Evolutionary conservation across 2,113 vertebrate genomes (phyloP).

Genomic region (Melospiza georgiana): DNA sequence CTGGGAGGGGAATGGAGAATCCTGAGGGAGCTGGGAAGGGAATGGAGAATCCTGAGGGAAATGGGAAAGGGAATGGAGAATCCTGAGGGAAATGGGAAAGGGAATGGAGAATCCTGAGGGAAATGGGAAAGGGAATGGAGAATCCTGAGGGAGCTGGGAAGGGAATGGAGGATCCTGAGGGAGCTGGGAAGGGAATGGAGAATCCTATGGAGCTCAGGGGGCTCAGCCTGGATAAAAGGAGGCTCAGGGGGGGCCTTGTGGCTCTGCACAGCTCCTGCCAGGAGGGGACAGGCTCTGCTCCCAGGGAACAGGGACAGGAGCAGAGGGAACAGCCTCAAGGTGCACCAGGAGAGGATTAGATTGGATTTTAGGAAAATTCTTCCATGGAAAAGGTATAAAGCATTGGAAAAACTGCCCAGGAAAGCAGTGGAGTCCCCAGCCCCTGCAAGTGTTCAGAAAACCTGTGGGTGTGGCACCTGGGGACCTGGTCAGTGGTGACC

Average conservation of each 20-base stretch:
- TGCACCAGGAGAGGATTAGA: not conserved
- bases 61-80: not conserved
- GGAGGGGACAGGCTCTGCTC: not conserved
- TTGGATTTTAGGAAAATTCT: not conserved
- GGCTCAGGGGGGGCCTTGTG: not conserved
- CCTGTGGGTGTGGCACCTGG: not conserved
- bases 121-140: too few species aligned
- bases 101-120: too few species aligned
- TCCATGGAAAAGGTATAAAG: not conserved
- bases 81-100: too few species aligned
- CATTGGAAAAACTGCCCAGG: not conserved
- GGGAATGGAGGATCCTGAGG: too few species aligned
- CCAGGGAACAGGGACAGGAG: not conserved
- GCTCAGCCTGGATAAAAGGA: not conserved
- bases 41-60: not conserved
- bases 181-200: not conserved
- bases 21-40: not conserved
- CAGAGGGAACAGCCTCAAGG: fast-evolving
- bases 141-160: not conserved
- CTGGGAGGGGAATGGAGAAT: not conserved
- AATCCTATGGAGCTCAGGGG: too few species aligned
- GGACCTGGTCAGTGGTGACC: not conserved
- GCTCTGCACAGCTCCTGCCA: not conserved
- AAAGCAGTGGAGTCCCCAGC: not conserved
- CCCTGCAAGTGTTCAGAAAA: not conserved